Evolutionary conservation across 2,888 invertebrate species (phyloP).

Genomic region (Trichopria drosophilae): DNA sequence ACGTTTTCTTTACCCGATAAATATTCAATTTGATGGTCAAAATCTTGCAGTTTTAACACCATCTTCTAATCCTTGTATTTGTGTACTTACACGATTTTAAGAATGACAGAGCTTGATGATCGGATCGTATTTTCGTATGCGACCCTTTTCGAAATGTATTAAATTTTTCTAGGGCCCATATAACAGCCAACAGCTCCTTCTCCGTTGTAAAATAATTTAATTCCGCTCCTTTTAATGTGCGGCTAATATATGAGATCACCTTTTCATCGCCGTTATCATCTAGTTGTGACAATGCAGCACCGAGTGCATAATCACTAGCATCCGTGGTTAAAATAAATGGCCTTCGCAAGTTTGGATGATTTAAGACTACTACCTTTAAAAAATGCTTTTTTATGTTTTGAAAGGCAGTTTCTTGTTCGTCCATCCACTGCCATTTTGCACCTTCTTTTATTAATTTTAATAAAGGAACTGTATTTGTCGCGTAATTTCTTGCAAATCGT

Average conservation of each 20-base stretch:
- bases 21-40: too few species aligned
- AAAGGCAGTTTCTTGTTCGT: constrained; percentile 23
- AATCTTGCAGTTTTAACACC: constrained; percentile 40
- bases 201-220: constrained; percentile 21
- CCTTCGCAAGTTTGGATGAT: constrained; percentile 5
- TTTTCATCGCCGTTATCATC: constrained; percentile 3
- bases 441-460: constrained; percentile 24
- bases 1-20: too few species aligned
- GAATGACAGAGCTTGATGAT: constrained; percentile 43
- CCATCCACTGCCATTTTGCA: constrained; percentile 22
- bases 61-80: constrained; percentile 38
- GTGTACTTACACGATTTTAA: constrained; percentile 38
- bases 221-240: constrained; percentile 27
- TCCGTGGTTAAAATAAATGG: constrained; percentile 29
- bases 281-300: constrained; percentile 10
- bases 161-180: constrained; percentile 24
- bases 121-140: constrained; percentile 37
- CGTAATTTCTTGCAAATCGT: constrained; percentile 10
- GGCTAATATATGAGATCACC: constrained; percentile 37
- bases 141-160: constrained; percentile 26
- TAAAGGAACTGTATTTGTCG: constrained; percentile 18
- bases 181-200: constrained; percentile 19
- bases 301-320: too few species aligned
- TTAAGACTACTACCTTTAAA: not conserved
- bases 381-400: constrained; percentile 22